Evolutionary conservation across 2,113 vertebrate species (phyloP).

Genomic region (Argyrosomus japonicus): DNA sequence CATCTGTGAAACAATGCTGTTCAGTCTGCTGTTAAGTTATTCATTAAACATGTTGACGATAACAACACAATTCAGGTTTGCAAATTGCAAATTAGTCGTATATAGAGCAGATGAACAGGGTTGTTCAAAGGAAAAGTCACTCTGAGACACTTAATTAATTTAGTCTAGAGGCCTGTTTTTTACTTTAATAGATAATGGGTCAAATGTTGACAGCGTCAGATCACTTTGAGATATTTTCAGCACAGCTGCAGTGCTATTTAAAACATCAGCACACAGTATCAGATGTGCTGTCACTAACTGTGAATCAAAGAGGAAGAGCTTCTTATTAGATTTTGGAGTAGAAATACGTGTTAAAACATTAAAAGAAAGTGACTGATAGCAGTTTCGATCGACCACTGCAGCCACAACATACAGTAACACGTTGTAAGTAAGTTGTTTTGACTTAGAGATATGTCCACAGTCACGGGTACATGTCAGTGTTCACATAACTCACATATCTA

Average conservation of each 20-base stretch:
- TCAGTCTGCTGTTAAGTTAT: no score
- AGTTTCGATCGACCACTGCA: neutral
- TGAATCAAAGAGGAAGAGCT: neutral
- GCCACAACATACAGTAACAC: neutral
- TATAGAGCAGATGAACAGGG: neutral
- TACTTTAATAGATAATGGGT: neutral
- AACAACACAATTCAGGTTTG: neutral
- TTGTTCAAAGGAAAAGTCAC: neutral
- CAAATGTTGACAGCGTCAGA: constrained; percentile 24
- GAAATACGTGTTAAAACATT: neutral
- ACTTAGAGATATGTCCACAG: neutral
- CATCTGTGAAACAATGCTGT: neutral
- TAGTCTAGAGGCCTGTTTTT: neutral
- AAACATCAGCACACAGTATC: constrained; percentile 14
- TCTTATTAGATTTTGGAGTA: neutral
- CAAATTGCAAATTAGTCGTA: neutral
- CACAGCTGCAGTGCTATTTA: constrained; percentile 25
- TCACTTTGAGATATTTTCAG: constrained; percentile 23
- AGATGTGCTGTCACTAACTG: constrained; percentile 4
- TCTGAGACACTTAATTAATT: neutral
- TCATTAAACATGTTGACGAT: neutral
- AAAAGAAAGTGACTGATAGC: neutral
- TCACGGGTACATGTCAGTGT: neutral
- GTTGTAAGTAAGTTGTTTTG: neutral
- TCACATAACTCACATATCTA: neutral